Percentiles rank a stretch among this genome's conserved stretches.
These are phyloP conservation scores for Heliothis peltigera DNA, from an alignment of 2,888 invertebrate species.

Conservation along the genomic window DNA sequence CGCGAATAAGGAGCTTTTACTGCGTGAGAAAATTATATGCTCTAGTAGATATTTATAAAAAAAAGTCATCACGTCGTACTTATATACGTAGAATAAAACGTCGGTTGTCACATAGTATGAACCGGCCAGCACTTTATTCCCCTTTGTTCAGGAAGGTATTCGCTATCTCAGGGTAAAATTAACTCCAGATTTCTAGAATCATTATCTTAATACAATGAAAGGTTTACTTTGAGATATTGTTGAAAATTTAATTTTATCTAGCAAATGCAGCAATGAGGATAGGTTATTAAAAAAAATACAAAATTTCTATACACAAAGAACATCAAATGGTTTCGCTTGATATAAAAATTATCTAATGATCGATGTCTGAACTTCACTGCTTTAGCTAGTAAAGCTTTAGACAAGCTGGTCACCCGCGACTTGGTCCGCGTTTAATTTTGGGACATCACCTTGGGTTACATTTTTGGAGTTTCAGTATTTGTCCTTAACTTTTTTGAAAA, in stretches of 20 bases:
- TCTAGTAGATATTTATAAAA: background rate
- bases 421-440: no score
- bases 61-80: no score
- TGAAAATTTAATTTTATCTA: conserved; percentile 13
- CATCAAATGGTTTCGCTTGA: no score
- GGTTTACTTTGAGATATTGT: conserved; percentile 25
- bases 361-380: no score
- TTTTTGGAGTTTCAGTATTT: no score
- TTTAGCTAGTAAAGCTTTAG: no score
- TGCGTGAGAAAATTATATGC: no score
- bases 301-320: conserved; percentile 2
- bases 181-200: conserved; percentile 29
- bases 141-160: conserved; percentile 32
- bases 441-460: no score
- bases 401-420: no score
- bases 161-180: conserved; percentile 32
- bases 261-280: background rate
- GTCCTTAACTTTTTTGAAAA: no score
- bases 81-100: background rate
- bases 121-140: conserved; percentile 36
- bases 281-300: conserved; percentile 8
- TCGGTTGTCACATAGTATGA: conserved; percentile 20
- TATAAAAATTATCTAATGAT: no score
- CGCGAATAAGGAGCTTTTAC: no score
- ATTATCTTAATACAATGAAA: conserved; percentile 41